These are phyloP conservation scores for Leucania comma DNA, from an alignment of 2,888 invertebrate genomes.

Conservation along the genomic window DNA sequence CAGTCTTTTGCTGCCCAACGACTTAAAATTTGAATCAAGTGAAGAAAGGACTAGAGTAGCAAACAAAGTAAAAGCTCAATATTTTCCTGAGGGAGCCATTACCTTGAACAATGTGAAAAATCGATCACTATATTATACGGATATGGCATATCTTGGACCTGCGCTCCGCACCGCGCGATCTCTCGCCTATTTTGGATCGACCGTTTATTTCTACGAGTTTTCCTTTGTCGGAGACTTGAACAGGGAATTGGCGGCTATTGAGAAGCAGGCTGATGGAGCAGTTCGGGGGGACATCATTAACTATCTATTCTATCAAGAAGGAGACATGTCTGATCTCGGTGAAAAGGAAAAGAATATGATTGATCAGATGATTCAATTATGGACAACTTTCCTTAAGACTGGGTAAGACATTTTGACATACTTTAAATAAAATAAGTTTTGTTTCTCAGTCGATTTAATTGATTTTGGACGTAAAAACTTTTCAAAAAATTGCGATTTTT, in stretches of 20 bases:
- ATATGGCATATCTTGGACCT: constrained; percentile 78
- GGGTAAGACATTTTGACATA: constrained; percentile 80
- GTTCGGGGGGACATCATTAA: constrained; percentile 90
- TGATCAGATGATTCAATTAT: constrained; percentile 72
- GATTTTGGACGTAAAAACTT: neutral
- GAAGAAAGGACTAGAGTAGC: constrained; percentile 65
- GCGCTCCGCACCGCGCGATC: constrained; percentile 76
- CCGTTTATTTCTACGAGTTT: constrained; percentile 90
- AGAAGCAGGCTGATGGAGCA: constrained; percentile 81
- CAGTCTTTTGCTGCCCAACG: constrained; percentile 74
- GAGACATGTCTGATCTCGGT: constrained; percentile 51
- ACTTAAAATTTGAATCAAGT: constrained; percentile 72
- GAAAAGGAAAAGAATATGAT: constrained; percentile 69
- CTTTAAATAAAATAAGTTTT: too few species aligned
- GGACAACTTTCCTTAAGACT: constrained; percentile 87
- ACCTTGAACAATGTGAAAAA: constrained; percentile 61
- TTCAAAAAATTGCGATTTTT: neutral
- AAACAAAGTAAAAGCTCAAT: constrained; percentile 70
- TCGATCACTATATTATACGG: constrained; percentile 77
- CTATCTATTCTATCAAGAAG: constrained; percentile 85
- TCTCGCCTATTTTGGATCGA: constrained; percentile 76
- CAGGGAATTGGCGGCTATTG: constrained; percentile 81
- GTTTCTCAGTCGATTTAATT: too few species aligned
- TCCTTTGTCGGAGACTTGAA: constrained; percentile 88
- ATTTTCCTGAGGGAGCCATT: constrained; percentile 74